A percentile compares a stretch with the other conserved stretches of the same genome.
Conservation (phyloP, 2,113 vertebrate genomes). For the Rhynchopsitta pachyrhyncha region DNA sequence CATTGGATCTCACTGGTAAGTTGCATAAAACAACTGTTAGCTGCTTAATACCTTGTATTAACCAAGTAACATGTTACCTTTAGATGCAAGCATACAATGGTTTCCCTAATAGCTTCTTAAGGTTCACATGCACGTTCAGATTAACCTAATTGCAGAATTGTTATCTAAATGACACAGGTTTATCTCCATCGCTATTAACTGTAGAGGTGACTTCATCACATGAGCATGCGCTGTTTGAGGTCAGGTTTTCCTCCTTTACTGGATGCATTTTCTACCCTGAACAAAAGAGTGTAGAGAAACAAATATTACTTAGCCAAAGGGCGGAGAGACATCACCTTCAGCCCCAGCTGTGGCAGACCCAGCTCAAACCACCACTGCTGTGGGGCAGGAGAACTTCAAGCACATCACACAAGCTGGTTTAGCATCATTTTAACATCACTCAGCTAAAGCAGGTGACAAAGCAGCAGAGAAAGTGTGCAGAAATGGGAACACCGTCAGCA, state of each 20-base stretch:
- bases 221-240: not conserved
- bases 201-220: not conserved
- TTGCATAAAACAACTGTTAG: not conserved
- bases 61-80: not conserved
- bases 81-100: not conserved
- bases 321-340: not conserved
- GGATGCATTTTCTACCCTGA: not conserved
- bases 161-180: not conserved
- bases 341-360: not conserved
- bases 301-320: not conserved
- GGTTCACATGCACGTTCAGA: not conserved
- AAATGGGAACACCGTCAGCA: rapidly evolving
- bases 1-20: not conserved
- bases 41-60: not conserved
- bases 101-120: not conserved
- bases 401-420: not conserved
- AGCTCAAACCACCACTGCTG: not conserved
- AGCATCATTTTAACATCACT: not conserved
- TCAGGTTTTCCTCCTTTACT: not conserved
- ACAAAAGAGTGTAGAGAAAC: not conserved
- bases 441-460: rapidly evolving
- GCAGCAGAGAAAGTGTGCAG: not conserved
- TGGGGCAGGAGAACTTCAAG: not conserved
- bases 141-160: slow-evolving; percentile 12
- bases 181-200: not conserved